Conservation (phyloP, 2,888 invertebrate species). For the Aleiodes alternator region DNA sequence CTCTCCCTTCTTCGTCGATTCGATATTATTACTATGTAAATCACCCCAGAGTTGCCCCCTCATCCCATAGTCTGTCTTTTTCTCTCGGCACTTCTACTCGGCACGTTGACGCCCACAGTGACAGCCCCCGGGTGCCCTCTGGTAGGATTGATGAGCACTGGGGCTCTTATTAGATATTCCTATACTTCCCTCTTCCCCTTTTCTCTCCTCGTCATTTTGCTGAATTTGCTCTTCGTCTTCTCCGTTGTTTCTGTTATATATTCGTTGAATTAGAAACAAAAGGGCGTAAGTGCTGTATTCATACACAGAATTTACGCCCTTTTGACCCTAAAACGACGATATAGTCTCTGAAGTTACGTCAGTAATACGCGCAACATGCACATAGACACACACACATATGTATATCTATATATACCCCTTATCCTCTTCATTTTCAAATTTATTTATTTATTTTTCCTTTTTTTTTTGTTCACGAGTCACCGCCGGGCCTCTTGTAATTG, state of each 20-base stretch:
- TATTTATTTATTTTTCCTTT: too few relatives aligned
- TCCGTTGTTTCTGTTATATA: too few relatives aligned
- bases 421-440: slow-evolving; percentile 31
- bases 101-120: slow-evolving; percentile 72
- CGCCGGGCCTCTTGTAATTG: slow-evolving; percentile 61
- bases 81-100: slow-evolving; percentile 37
- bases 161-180: slow-evolving; percentile 74
- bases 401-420: slow-evolving; percentile 17
- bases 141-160: slow-evolving; percentile 71
- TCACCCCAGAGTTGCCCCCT: slow-evolving; percentile 63
- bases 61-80: slow-evolving; percentile 36
- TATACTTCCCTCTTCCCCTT: slow-evolving; percentile 59
- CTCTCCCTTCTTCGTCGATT: slow-evolving; percentile 37
- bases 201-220: slow-evolving; percentile 55
- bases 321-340: too few relatives aligned
- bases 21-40: slow-evolving; percentile 76
- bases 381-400: too few relatives aligned
- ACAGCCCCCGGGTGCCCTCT: slow-evolving; percentile 71
- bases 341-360: too few relatives aligned
- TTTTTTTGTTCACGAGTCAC: slow-evolving; percentile 45
- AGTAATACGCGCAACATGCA: too few relatives aligned
- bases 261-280: too few relatives aligned
- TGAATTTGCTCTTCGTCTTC: neutral
- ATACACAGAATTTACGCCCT: too few relatives aligned
- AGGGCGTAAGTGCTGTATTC: too few relatives aligned